Percentiles rank a stretch among this genome's conserved stretches.
These are phyloP conservation scores for Drosophila albomicans DNA, from an alignment of 1,140 invertebrate genomes.

Conservation along the genomic window DNA sequence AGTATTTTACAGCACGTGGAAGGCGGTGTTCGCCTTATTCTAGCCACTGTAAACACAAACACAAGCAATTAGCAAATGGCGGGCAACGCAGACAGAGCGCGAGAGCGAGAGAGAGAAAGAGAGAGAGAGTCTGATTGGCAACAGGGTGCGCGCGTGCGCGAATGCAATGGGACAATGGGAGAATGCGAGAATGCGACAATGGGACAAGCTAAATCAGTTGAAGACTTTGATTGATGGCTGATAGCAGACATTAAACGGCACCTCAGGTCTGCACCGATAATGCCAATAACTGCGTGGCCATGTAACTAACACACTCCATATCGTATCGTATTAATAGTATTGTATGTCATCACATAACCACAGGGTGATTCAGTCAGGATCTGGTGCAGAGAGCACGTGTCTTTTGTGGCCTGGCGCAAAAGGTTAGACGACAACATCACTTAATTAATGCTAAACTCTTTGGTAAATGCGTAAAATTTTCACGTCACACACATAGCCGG, in stretches of 20 bases:
- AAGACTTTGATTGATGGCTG: conserved; percentile 37
- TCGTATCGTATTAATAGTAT: background rate
- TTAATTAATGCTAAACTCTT: conserved; percentile 26
- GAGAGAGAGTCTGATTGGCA: background rate
- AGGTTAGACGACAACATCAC: background rate
- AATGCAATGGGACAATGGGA: conserved; percentile 11
- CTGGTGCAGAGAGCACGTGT: conserved; percentile 19
- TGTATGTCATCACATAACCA: background rate
- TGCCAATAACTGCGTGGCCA: background rate
- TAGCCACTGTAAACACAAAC: conserved; percentile 31
- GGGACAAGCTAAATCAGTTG: conserved; percentile 15
- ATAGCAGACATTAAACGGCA: conserved; percentile 23
- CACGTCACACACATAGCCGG: conserved; percentile 24
- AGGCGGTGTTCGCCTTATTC: conserved; percentile 29
- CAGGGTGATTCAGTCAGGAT: background rate
- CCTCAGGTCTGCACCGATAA: conserved; percentile 42
- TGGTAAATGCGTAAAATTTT: conserved; percentile 22
- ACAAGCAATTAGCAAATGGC: conserved; percentile 16
- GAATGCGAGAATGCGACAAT: background rate
- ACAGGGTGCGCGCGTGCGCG: conserved; percentile 22
- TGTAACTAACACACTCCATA: conserved; percentile 6
- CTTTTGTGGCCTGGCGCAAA: background rate
- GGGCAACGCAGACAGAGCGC: background rate
- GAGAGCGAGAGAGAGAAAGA: background rate
- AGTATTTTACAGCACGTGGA: conserved; percentile 26